Evolutionary conservation across 2,888 invertebrate species (phyloP).

Genomic region (Synergus laeviventris): DNA sequence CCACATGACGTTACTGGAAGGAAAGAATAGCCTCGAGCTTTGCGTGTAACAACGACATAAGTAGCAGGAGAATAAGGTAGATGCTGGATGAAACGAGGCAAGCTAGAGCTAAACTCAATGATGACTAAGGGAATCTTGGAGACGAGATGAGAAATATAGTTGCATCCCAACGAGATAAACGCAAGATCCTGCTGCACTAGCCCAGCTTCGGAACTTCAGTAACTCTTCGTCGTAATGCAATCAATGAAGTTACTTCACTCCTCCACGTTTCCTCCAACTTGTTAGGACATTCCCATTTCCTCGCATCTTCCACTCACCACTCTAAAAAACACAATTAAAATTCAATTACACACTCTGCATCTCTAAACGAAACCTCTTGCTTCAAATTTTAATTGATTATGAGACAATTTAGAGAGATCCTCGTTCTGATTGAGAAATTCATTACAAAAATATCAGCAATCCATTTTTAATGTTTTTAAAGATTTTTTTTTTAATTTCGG

Average conservation of each 20-base stretch:
- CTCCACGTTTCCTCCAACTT: no score
- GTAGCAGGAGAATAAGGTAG: slow-evolving; percentile 15
- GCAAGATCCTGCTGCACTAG: slow-evolving; percentile 31
- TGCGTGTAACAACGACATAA: slow-evolving; percentile 2
- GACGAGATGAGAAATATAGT: slow-evolving; percentile 24
- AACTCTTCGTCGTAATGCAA: slow-evolving; percentile 35
- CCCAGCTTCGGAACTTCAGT: slow-evolving; percentile 14
- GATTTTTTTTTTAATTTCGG: background rate
- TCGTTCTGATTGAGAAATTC: background rate
- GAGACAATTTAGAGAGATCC: background rate
- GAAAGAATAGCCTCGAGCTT: slow-evolving; percentile 7
- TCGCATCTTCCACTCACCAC: no score
- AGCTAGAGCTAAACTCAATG: slow-evolving; percentile 21
- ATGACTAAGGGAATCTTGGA: slow-evolving; percentile 27
- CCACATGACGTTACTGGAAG: background rate
- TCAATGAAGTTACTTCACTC: background rate
- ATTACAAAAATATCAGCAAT: background rate
- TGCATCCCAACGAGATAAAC: slow-evolving; percentile 18
- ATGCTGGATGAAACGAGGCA: slow-evolving; percentile 13
- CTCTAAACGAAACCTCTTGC: background rate
- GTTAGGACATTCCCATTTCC: no score
- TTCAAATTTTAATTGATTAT: background rate
- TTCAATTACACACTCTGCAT: no score
- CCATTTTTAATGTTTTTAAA: background rate
- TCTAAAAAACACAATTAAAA: background rate